Evolutionary conservation across 1,140 invertebrate genomes (phyloP), one percentile per base, ranked within the genome.

Genomic region (Globodera rostochiensis): DNA sequence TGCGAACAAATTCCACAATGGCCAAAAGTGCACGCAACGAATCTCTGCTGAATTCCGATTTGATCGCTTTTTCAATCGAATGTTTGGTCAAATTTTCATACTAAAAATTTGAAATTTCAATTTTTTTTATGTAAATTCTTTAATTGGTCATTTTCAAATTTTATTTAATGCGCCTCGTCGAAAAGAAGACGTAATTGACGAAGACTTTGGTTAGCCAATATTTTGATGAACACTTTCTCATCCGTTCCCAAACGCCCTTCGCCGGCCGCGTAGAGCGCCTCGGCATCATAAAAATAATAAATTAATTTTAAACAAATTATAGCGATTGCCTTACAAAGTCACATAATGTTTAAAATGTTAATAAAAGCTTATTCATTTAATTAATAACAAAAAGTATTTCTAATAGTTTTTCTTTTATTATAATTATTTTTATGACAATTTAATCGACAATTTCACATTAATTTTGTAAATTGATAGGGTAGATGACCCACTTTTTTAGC

Each of bases 11-110:
- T 64, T 69, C 66, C 13, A 53, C 53, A 80, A 83, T 76, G 5
- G 95, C 94, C 73, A 95, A 91, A 87, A 96, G 93, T 60, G 94
- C 95, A 87, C 94, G 93, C 90, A 95, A 93, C 7, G 96, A 91
- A 86, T 94, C 93, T 81, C 95, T 95, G 81, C 94, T 94, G 90
- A 96, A 95, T 91, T 97, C 95, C 76, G 93, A 92, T 88, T 94
- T 94, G 87, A 97, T 94, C 6, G 94, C 93, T n/a, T 94, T 92
- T 87, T 95, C 94, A 84, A 97, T 94, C 79, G 93, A 93, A 84
- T 94, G 93, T 53, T 94, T 94, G 50, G 94, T 91, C 7, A 91
- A 85, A 80, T 91, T 88, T 73, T 90, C 86, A 84, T 92, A 92
- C 81, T 76, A 3, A 50, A 76, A 76, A 57, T 15, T 60, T 45